Percentiles rank a stretch among this genome's conserved stretches.
Evolutionary conservation across 2,113 vertebrate species (phyloP).

Genomic region (Lagenorhynchus albirostris): DNA sequence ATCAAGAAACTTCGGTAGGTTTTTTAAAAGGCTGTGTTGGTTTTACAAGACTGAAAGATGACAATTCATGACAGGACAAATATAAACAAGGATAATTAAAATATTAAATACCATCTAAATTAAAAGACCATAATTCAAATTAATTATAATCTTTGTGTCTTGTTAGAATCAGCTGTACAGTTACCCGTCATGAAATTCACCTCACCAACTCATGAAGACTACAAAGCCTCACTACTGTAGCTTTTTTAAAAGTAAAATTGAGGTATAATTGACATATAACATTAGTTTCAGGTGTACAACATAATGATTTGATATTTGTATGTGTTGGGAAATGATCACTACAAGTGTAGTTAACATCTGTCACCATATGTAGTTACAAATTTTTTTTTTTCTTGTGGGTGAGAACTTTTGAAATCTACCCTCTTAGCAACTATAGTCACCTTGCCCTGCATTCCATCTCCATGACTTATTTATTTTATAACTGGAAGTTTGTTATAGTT

Average conservation of each 20-base stretch:
- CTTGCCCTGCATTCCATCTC: background rate
- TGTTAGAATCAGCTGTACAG: too few species aligned
- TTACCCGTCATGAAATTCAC: too few species aligned
- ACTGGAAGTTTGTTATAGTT: background rate
- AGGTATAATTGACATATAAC: background rate
- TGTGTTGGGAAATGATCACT: background rate
- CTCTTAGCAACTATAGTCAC: background rate
- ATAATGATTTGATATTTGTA: background rate
- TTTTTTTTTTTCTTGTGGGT: background rate
- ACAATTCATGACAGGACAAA: too few species aligned
- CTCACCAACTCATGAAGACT: too few species aligned
- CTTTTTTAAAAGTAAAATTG: background rate
- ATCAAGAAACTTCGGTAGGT: too few species aligned
- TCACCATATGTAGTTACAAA: background rate
- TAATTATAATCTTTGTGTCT: too few species aligned
- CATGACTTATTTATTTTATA: background rate
- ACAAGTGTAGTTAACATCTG: background rate
- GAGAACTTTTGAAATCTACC: background rate
- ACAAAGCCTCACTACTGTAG: too few species aligned
- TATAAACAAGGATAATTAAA: too few species aligned
- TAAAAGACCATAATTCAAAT: too few species aligned
- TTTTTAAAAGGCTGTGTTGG: too few species aligned
- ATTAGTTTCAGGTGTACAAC: background rate
- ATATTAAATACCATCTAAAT: too few species aligned
- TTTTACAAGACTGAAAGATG: too few species aligned